Percentiles rank a stretch among this genome's conserved stretches.
phyloP scores from a whole-genome alignment of 2,797 vertebrate genomes.

The Borostomias antarcticus region DNA sequence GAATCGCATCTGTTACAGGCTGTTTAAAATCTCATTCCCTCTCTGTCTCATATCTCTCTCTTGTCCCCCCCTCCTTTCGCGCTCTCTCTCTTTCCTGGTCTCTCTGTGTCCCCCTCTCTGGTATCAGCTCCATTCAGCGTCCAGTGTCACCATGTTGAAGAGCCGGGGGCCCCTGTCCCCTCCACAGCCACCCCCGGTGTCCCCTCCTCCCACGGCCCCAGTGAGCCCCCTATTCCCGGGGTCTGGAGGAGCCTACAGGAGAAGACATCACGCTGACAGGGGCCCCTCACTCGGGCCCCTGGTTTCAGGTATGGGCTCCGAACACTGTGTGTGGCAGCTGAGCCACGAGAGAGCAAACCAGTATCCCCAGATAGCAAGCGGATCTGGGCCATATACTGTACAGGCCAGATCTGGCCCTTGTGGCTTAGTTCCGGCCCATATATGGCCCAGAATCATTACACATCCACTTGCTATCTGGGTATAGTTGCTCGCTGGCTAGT shows the following conservation, averaged over 20 bases:
- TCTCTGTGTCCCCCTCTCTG: neutral
- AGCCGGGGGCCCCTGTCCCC: constrained; percentile 83
- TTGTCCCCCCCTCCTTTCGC: neutral
- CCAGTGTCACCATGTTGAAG: constrained; percentile 82
- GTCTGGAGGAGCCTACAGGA: constrained; percentile 77
- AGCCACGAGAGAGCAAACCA: neutral
- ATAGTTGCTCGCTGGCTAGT: too few relatives aligned
- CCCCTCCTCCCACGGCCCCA: constrained; percentile 78
- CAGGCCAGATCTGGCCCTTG: too few relatives aligned
- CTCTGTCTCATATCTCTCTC: constrained; percentile 14
- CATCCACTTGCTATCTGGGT: too few relatives aligned
- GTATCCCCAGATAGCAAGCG: too few relatives aligned
- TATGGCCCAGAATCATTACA: too few relatives aligned
- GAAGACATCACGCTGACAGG: constrained; percentile 83
- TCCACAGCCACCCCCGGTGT: constrained; percentile 79
- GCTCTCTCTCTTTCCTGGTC: neutral
- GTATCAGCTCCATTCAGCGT: constrained; percentile 83
- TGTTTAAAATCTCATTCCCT: constrained; percentile 62
- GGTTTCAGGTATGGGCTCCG: constrained; percentile 82
- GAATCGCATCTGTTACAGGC: constrained; percentile 84
- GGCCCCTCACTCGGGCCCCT: constrained; percentile 81
- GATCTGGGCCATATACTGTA: too few relatives aligned
- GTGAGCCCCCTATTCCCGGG: constrained; percentile 79
- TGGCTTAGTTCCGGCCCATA: too few relatives aligned
- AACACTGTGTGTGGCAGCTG: neutral